Base-by-base conservation (phyloP, 1,140 invertebrate species). In the Rhynchophorus ferrugineus region DNA sequence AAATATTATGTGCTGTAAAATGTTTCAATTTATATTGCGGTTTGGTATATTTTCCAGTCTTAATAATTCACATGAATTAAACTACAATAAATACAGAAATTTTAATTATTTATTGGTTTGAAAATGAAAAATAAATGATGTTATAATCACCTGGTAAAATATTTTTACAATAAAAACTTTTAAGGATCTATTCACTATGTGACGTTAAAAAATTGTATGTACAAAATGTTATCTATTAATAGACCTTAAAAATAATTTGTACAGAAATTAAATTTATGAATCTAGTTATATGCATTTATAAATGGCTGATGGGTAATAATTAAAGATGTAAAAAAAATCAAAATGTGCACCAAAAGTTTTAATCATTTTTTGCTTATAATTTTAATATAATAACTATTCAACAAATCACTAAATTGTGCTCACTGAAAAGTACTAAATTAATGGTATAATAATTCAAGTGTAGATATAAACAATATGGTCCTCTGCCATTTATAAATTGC, bases 111-210 rank as follows among this genome's bases (percentile, higher is more conserved):
- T 29, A 29, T 29, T 6, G 5, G 5, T 5, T 6, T 6, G 11
- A 29, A 29, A 29, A 29, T 6, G 11, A 29, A 29, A 11, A 29
- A 29, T 29, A 29, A 29, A 29, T 11, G 11, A 29, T 6, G 24
- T 29, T 11, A 5, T 29, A 29, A 11, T 29, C 24, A 29, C 11
- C 24, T 29, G 5, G 24, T 29, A 29, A 29, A 29, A 11, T 29
- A 29, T 29, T 11, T 29, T 41, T 41, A 41, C 38, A 41, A 14
- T 41, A 41, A 41, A 41, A 41, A 11, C 11, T 41, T 41, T 41
- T 41, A 41, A 41, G n/a, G 8, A 41, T 41, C 18, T 41, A 41
- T n/a, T 41, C 38, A 41, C 38, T 41, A 41, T 18, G 38, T 41
- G 38, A 41, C 38, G 13, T 41, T 17, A 41, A 41, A 39, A 41